Base-by-base conservation (phyloP, 1,140 invertebrate genomes). In the Epicauta chinensis region DNA sequence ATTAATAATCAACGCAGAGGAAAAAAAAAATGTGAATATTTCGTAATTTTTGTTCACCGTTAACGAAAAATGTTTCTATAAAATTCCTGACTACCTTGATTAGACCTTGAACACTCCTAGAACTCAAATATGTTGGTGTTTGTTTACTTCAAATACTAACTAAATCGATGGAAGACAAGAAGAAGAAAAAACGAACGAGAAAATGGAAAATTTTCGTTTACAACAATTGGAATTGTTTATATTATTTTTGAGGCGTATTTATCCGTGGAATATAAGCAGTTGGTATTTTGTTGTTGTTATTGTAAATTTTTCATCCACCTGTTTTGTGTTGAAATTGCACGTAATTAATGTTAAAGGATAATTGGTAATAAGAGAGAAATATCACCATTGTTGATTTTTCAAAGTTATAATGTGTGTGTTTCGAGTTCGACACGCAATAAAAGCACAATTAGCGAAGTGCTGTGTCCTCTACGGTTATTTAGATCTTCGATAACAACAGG, bases 401-500 rank as follows among this genome's bases (percentile, higher is more conserved):
- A 23, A 23, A 23, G 23, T 34, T 47, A 37, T 47, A 37, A 15
- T 47, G 15, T 34, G 45, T 46, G 44, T 46, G 34, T 46, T 47
- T 47, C 45, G 34, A 34, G 46, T 15, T 16, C 48, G 39, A 46
- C 61, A 63, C 57, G 61, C 61, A 63, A 63, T 53, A 59, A 59
- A 59, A 53, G 50, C 40, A 48, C 59, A 63, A 63, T 63, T 63
- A 63, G 61, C 52, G 51, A 52, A 48, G 55, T 58, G 50, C 45
- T 55, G 53, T 63, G 61, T 63, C 61, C 61, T 63, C 59, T 56
- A 61, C 56, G 59, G 43, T 63, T 63, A 60, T 63, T 63, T 63
- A 59, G 61, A 63, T 63, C 55, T 34, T 16, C 46, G 61, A 63
- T 63, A 63, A 59, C 38, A 23, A 23, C 23, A 23, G 59, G 61